These are phyloP conservation scores for Sesamia inferens DNA, from an alignment of 2,888 invertebrate genomes.

Conservation along the genomic window DNA sequence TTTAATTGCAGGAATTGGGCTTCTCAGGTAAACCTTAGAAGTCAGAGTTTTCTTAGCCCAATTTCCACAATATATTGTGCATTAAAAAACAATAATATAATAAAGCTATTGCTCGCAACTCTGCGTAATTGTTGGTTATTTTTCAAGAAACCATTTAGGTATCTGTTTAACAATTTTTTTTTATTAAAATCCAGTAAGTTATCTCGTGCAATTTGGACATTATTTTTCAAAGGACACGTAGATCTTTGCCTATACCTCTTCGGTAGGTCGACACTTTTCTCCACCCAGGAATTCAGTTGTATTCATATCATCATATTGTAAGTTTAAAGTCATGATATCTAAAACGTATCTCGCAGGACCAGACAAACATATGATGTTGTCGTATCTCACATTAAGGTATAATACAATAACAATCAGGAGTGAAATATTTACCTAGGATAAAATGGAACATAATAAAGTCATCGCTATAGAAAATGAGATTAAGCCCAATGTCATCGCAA, in stretches of 20 bases:
- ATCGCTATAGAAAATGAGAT: conserved; percentile 10
- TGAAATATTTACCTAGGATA: not conserved
- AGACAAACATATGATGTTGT: conserved; percentile 9
- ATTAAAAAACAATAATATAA: too few species aligned
- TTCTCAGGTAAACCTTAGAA: not conserved
- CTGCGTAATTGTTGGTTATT: not conserved
- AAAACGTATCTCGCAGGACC: not conserved
- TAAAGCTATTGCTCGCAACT: not conserved
- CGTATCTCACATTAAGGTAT: conserved; percentile 15
- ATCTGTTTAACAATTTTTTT: not conserved
- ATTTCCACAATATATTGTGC: not conserved
- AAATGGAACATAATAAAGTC: not conserved
- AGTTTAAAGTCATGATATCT: not conserved
- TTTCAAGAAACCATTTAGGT: not conserved
- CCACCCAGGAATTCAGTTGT: not conserved
- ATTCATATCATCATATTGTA: not conserved
- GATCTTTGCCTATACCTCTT: not conserved
- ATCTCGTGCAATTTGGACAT: not conserved
- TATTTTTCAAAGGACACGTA: not conserved
- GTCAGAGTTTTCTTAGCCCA: not conserved
- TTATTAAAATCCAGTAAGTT: not conserved
- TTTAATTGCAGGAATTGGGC: not conserved
- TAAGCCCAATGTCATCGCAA: conserved; percentile 5
- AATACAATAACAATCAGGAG: not conserved
- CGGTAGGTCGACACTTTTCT: not conserved